Evolutionary conservation across 2,888 invertebrate genomes (phyloP).

Genomic region (Zygaena filipendulae): DNA sequence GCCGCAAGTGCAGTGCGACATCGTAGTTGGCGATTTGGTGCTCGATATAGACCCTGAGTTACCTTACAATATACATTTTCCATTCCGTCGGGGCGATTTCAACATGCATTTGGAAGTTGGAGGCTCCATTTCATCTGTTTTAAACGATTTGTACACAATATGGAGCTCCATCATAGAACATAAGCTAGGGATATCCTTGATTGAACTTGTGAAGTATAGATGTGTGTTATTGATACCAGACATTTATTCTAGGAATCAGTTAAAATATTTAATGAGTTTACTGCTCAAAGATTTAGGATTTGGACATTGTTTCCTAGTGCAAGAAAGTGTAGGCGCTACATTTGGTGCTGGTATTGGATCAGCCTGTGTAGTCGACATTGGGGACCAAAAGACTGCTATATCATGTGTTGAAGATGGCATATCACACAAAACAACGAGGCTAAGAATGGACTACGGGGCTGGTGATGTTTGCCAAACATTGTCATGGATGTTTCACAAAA

Average conservation of each 20-base stretch:
- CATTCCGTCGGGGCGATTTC: conserved; percentile 87
- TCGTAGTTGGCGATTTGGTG: conserved; percentile 82
- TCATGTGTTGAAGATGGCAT: conserved; percentile 97
- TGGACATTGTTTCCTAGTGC: conserved; percentile 84
- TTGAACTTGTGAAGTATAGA: conserved; percentile 80
- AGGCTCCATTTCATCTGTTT: conserved; percentile 84
- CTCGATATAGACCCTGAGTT: conserved; percentile 74
- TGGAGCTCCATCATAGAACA: conserved; percentile 86
- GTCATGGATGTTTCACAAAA: conserved; percentile 88
- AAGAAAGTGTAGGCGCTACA: conserved; percentile 71
- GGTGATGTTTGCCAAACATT: conserved; percentile 92
- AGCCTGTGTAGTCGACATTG: conserved; percentile 95
- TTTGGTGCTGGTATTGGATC: conserved; percentile 69
- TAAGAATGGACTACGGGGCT: conserved; percentile 88
- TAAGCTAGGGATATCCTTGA: conserved; percentile 78
- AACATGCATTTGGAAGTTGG: conserved; percentile 87
- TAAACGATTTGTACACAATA: conserved; percentile 88
- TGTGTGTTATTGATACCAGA: conserved; percentile 91
- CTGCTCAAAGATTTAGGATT: conserved; percentile 86
- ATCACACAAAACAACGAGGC: conserved; percentile 87
- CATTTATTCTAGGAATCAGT: conserved; percentile 86
- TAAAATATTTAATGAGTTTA: conserved; percentile 85
- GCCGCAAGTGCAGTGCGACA: conserved; percentile 72
- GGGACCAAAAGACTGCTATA: conserved; percentile 95
- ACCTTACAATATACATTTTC: conserved; percentile 90